Evolutionary conservation across 2,113 vertebrate genomes (phyloP).

Genomic region (Condylura cristata): DNA sequence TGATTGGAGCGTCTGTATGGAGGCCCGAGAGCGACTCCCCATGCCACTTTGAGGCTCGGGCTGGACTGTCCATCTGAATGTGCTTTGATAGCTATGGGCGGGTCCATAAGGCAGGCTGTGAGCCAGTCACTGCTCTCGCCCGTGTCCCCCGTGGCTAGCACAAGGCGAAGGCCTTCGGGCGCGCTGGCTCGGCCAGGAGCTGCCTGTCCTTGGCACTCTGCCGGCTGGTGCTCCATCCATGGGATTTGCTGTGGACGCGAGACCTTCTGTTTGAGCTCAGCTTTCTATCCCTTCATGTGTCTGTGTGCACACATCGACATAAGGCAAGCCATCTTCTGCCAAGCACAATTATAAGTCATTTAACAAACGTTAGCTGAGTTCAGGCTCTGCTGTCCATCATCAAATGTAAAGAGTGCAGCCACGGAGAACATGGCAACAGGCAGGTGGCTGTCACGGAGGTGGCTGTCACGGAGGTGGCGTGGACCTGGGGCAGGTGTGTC

Average conservation of each 20-base stretch:
- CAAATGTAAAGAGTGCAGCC: rapidly evolving
- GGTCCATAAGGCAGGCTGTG: not conserved
- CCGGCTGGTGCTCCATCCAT: not conserved
- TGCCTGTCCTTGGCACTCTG: not conserved
- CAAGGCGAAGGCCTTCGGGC: too few species aligned
- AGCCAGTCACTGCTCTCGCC: rapidly evolving
- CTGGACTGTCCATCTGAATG: not conserved
- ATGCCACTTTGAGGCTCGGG: not conserved
- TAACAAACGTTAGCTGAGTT: not conserved
- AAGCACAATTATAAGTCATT: not conserved
- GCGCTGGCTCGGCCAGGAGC: not conserved
- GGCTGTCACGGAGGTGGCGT: too few species aligned
- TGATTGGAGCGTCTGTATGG: not conserved
- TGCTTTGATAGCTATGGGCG: not conserved
- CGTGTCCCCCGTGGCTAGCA: too few species aligned
- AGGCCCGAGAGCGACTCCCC: too few species aligned
- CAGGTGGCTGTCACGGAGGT: rapidly evolving
- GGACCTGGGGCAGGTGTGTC: too few species aligned
- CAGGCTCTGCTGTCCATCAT: not conserved
- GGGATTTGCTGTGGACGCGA: not conserved
- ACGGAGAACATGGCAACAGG: rapidly evolving
- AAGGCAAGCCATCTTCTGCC: not conserved
- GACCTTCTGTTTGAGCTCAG: not conserved
- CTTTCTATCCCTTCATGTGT: not conserved
- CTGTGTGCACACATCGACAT: rapidly evolving